These are phyloP conservation scores for Metacarcinus magister DNA, from an alignment of 2,888 invertebrate species.

Conservation along the genomic window DNA sequence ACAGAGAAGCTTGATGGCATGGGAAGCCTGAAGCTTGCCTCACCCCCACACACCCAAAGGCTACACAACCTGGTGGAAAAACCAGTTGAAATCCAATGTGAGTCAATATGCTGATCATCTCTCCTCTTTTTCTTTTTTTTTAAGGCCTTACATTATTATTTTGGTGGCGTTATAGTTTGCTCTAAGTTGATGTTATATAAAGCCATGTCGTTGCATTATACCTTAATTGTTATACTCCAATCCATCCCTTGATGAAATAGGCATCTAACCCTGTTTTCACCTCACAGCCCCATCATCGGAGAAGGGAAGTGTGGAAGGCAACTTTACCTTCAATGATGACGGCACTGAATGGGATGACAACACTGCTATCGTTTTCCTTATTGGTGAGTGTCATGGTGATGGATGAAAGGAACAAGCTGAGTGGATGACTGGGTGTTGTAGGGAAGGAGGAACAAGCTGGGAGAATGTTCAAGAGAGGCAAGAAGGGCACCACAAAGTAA, in stretches of 20 bases:
- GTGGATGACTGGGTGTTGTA: neutral
- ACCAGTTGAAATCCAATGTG: slow-evolving; percentile 5
- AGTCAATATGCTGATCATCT: neutral
- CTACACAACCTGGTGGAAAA: neutral
- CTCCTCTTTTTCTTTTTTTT: too few species aligned
- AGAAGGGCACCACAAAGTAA: neutral
- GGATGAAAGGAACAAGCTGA: neutral
- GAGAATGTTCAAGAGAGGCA: too few species aligned
- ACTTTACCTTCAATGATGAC: slow-evolving; percentile 65
- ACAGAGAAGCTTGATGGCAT: slow-evolving; percentile 44
- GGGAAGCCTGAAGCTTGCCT: slow-evolving; percentile 35
- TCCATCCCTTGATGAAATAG: neutral
- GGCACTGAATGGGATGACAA: slow-evolving; percentile 76
- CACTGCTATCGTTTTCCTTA: slow-evolving; percentile 61
- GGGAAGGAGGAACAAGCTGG: neutral
- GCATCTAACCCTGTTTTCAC: neutral
- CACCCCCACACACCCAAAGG: neutral
- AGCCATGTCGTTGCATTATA: neutral
- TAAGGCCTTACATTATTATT: too few species aligned
- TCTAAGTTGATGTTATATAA: neutral
- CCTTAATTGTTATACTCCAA: neutral
- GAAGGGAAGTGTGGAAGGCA: slow-evolving; percentile 70
- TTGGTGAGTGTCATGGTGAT: slow-evolving; percentile 60
- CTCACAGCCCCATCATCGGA: slow-evolving; percentile 40
- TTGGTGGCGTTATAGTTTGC: too few species aligned